Evolutionary conservation across 1,140 invertebrate species (phyloP), one percentile per base, ranked within the genome.

Genomic region (Cyrtorhinus lividipennis): DNA sequence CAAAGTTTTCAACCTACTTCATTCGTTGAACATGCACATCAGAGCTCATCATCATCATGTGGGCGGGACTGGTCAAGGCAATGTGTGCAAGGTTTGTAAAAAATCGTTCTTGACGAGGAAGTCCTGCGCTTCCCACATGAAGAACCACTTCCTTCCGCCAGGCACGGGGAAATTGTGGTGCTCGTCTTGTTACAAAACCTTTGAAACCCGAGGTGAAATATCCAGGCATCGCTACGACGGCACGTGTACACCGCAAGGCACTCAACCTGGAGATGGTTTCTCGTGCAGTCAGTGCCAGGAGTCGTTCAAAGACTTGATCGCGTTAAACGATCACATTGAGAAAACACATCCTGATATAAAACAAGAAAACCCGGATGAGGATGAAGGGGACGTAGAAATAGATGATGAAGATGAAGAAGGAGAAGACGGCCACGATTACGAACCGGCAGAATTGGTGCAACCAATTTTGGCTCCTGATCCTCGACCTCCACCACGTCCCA

Each of bases 141-240:
- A 59, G 22, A 59, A 24, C n/a, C 58, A 59, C 38, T 59, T 59
- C 26, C 24, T 59, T 30, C 58, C 58, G 2, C 58, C 58, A 15
- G 58, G 58, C 12, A 30, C 58, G 24, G 38, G 38, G 10, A 59
- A 59, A 26, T 18, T 59, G 1, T 59, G 27, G 27, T 59, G 58
- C 24, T 27, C 24, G n/a, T 18, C 24, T 5, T 59, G 58, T 30
- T 59, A 30, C 27, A 59, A 59, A 59, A 59, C 58, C 8, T 59
- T 59, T 23, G 26, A 59, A 10, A 59, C 24, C 24, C 27, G 58
- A 30, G 24, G 10, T 2, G 58, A 59, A 59, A 26, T 59, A 1
- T 25, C 25, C 8, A 15, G 27, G 5, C 58, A 59, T 27, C 24
- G 58, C 10, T 25, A 15, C 24, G 24, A 30, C 24, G 58, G 58